Evolutionary conservation across 1,140 invertebrate species (phyloP), one percentile per base, ranked within the genome.

Genomic region (Maniola jurtina): DNA sequence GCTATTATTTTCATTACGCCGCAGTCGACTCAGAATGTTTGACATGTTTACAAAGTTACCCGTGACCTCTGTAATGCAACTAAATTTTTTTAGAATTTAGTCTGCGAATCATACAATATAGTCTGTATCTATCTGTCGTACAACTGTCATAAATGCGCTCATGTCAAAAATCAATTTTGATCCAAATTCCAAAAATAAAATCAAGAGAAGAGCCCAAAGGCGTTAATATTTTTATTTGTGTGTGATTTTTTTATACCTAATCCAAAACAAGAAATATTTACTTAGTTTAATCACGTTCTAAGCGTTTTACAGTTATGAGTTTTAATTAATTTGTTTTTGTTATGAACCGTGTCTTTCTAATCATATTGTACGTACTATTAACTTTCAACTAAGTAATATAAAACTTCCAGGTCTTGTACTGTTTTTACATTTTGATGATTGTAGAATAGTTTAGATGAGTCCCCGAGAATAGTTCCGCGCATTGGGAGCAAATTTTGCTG

Each of bases 191-290:
- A 25, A 25, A 45, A 5, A 13, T 11, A 45, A 45, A 13, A 5
- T 45, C 42, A 45, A 45, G 9, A 2, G 9, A n/a, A n/a, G n/a
- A n/a, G n/a, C n/a, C 5, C 11, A 6, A 45, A 9, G 38, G 40
- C 57, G 25, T 45, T 59, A 25, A 48, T 25, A 42, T 59, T 48
- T 33, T n/a, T 64, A 56, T 45, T 56, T 47, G 62, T 64, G 58
- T 34, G 58, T 60, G 58, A 60, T 33, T 60, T 55, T 34, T 47
- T 36, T 15, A 57, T 35, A 14, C 40, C 34, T 38, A 57, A 58
- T 38, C 10, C 34, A 35, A 54, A 33, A 59, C 47, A 48, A 48
- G 34, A 67, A 67, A 66, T 25, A 25, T 25, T 25, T 25, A 2
- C 25, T 25, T 25, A 25, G 25, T 25, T 25, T 25, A 4, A 25